Percentiles rank a stretch among this genome's conserved stretches.
These are phyloP conservation scores for Drosophila miranda DNA, from an alignment of 1,140 invertebrate genomes.

Conservation along the genomic window DNA sequence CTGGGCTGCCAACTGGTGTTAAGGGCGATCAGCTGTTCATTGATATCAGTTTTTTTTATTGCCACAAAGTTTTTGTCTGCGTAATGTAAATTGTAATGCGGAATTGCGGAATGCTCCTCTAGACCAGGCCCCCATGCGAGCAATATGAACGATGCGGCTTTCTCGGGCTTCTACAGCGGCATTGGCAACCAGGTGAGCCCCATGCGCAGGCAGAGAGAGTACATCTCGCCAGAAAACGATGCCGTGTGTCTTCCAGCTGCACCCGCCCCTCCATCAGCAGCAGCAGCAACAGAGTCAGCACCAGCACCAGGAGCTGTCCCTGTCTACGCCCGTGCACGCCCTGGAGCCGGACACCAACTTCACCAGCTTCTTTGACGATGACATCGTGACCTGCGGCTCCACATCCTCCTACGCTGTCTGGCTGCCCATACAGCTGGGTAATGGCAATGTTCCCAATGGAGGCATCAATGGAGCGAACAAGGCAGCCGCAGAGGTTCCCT, in stretches of 20 bases:
- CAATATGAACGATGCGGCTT: constrained; percentile 68
- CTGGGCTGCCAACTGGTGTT: not conserved
- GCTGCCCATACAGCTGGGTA: constrained; percentile 20
- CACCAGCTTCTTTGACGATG: constrained; percentile 60
- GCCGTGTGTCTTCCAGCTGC: constrained; percentile 44
- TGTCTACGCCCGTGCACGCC: constrained; percentile 63
- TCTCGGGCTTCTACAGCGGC: constrained; percentile 47
- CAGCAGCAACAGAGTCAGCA: constrained; percentile 22
- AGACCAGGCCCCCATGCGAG: constrained; percentile 2
- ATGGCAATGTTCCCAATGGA: not conserved
- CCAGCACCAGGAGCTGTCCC: constrained; percentile 57
- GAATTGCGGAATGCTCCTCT: constrained; percentile 17
- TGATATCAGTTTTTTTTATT: constrained; percentile 20
- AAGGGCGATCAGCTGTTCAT: constrained; percentile 15
- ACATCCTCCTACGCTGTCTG: constrained; percentile 6
- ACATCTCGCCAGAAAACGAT: constrained; percentile 32
- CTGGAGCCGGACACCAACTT: constrained; percentile 60
- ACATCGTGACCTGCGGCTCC: constrained; percentile 33
- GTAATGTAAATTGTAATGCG: constrained; percentile 47
- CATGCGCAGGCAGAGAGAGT: constrained; percentile 16
- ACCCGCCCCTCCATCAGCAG: constrained; percentile 30
- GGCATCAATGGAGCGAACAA: not conserved
- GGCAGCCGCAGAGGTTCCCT: constrained; percentile 47
- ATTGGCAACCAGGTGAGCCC: constrained; percentile 57
- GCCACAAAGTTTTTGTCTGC: constrained; percentile 18